Base-by-base conservation (phyloP, 2,797 vertebrate species). In the Helostoma temminkii region DNA sequence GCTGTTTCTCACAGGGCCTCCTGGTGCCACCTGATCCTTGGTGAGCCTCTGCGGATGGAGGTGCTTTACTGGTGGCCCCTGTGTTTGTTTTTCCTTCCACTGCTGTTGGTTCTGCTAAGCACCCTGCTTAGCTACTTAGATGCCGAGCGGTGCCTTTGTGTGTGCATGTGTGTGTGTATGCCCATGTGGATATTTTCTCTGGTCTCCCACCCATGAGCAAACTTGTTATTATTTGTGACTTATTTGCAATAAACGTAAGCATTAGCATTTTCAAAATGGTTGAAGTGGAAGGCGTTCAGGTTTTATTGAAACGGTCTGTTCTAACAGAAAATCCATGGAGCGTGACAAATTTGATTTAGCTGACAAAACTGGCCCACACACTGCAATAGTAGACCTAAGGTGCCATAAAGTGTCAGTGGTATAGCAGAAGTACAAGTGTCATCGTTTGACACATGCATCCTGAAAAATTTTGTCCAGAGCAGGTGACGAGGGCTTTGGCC, bases 91-190 rank as follows among this genome's bases (percentile, higher is more conserved):
- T 91, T 66, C 67, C 85, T 86, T 78, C 66, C 59, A 52, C 73
- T 78, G 77, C 82, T 90, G 87, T 90, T 91, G 84, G 68, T 83
- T 85, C 90, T 89, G 70, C 80, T 87, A 90, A 92, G 90, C 83
- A 46, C 83, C 81, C 82, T 71, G 86, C 84, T 93, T 89, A 92
- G 87, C 80, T 79, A 72, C 85, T 90, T 86, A 86, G 84, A 81
- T 70, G 82, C 71, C 25, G 62, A 77, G 76, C 59, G 73, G 57
- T 63, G 67, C 67, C 47, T 75, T 64, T 90, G 64, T 76, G 61
- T 76, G 71, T 76, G 56, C 14, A 18, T 62, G 41, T 76, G 68
- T 79, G 54, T 62, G 53, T 50, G 49, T 69, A 48, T 63, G 32
- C 25, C 52, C 39, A 41, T 26, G 74, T 68, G 71, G 75, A 19